Percentiles rank a stretch among this genome's conserved stretches.
Evolutionary conservation across 2,113 vertebrate genomes (phyloP).

Genomic region (Gallinago undulata): DNA sequence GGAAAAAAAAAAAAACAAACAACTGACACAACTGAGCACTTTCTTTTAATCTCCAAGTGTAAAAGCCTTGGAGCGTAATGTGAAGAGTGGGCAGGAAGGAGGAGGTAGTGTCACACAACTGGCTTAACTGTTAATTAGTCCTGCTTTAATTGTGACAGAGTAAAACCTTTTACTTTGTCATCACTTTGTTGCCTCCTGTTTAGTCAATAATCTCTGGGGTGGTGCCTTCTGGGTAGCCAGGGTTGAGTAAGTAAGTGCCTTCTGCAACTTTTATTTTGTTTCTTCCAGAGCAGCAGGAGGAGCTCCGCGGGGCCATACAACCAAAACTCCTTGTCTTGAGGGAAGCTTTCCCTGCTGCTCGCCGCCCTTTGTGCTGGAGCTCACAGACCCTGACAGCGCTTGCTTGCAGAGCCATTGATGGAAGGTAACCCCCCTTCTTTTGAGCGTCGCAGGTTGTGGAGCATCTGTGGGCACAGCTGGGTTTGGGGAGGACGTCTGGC

Average conservation of each 20-base stretch:
- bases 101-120: background rate
- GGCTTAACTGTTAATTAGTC: background rate
- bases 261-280: background rate
- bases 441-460: background rate
- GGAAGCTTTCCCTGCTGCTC: background rate
- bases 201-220: background rate
- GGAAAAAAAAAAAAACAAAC: background rate
- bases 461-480: background rate
- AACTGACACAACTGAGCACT: background rate
- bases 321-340: background rate
- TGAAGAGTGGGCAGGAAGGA: background rate
- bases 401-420: background rate
- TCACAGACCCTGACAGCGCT: background rate
- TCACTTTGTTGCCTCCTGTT: background rate
- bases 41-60: background rate
- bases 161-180: background rate
- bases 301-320: fast-evolving
- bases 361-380: background rate
- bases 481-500: background rate
- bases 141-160: background rate
- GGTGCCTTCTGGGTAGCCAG: background rate
- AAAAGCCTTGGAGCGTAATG: background rate
- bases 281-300: background rate
- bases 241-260: background rate
- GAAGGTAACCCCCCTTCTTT: background rate